Evolutionary conservation across 2,797 vertebrate species (phyloP).

Genomic region (Sylvilagus floridanus): DNA sequence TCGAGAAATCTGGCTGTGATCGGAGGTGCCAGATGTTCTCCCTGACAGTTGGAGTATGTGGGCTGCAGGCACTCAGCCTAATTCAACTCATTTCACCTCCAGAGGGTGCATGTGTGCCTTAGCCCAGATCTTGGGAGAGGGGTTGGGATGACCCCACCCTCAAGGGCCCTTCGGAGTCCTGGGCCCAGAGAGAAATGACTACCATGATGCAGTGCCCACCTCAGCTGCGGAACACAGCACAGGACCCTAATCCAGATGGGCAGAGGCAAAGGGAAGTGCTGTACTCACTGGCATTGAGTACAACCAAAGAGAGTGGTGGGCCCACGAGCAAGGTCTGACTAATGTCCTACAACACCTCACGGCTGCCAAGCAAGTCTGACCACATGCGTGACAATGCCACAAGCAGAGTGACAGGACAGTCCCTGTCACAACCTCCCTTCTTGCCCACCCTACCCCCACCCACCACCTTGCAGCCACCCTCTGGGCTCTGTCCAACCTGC

Average conservation of each 20-base stretch:
- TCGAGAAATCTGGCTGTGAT: slow-evolving; percentile 53
- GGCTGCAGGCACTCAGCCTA: not conserved
- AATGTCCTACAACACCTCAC: not conserved
- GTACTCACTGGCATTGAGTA: too few relatives aligned
- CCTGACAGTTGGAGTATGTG: not conserved
- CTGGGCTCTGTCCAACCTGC: not conserved
- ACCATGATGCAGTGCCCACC: fast-evolving
- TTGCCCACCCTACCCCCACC: not conserved
- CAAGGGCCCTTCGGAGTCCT: not conserved
- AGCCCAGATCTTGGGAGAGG: not conserved
- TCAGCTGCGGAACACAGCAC: not conserved
- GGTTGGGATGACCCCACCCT: not conserved
- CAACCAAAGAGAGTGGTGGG: too few relatives aligned
- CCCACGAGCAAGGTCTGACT: not conserved
- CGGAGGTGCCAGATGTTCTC: slow-evolving; percentile 63
- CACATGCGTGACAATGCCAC: not conserved
- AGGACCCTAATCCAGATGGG: not conserved
- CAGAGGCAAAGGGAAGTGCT: not conserved
- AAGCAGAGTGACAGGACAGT: not conserved
- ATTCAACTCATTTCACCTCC: not conserved
- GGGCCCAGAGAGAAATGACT: not conserved
- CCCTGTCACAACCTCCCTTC: not conserved
- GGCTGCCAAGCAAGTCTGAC: not conserved
- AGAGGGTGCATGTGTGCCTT: not conserved
- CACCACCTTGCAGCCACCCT: not conserved